Base-by-base conservation (phyloP, 2,888 invertebrate genomes). In the Acrobasis consociella region DNA sequence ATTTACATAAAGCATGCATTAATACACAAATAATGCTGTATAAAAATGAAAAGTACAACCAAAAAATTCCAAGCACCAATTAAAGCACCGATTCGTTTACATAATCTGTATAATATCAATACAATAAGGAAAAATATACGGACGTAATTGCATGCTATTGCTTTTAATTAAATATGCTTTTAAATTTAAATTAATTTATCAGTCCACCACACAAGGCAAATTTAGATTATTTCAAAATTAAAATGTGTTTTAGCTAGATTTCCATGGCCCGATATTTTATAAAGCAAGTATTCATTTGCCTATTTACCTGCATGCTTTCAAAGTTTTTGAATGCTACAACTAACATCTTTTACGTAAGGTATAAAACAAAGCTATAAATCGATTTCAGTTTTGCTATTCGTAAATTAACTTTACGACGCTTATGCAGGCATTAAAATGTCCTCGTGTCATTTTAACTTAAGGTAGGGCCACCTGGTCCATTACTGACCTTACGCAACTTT, bases 401-500 rank as follows among this genome's bases (percentile, higher is more conserved):
- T 50, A 49, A 51, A 62, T 50, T 52, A 42, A 49, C 37, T 52
- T 31, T 59, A 51, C 31, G 11, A 46, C 46, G n/a, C 37, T 31
- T 53, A 42, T 52, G 46, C 1, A 60, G 68, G 46, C 56, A 77
- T 72, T 72, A 71, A 68, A 66, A 67, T 71, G 78, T 75, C 78
- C 78, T 74, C 75, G 75, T 77, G 72, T 76, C 72, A 75, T 80
- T 75, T 56, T 77, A 75, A 72, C 71, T 73, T 53, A 69, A 78
- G 79, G 80, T 78, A 76, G 77, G 77, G 74, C 74, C 73, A 65
- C 75, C 74, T 73, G 72, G 78, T 72, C 70, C 69, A 69, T 66
- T 73, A 72, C 69, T 71, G 72, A 71, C 70, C 69, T 81, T 80
- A 76, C 77, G 81, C 77, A 81, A 81, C 76, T 79, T 77, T 80